These are phyloP conservation scores for Falco peregrinus DNA, from an alignment of 2,797 vertebrate species.

Conservation along the genomic window DNA sequence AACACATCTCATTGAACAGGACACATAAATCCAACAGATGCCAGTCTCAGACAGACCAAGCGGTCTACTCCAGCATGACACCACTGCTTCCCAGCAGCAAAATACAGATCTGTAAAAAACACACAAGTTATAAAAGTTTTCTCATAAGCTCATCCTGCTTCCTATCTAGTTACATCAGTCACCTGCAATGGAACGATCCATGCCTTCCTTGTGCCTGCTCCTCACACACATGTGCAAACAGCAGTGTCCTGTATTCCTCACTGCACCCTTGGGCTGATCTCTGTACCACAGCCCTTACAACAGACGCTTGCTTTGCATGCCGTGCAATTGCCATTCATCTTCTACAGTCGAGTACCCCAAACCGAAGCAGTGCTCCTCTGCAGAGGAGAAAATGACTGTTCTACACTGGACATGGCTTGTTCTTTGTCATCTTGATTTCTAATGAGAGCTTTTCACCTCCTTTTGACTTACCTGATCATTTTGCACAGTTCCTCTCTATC, in stretches of 20 bases:
- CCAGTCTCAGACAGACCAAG: not conserved
- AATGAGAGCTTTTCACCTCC: not conserved
- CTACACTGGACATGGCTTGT: not conserved
- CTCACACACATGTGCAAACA: not conserved
- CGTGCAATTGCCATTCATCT: not conserved
- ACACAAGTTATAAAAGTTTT: not conserved
- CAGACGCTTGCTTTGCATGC: rapidly evolving
- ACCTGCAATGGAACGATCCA: not conserved
- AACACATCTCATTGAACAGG: not conserved
- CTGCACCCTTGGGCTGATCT: rapidly evolving
- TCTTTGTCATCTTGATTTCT: not conserved
- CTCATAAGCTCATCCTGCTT: not conserved
- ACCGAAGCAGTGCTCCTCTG: not conserved
- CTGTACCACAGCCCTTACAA: rapidly evolving
- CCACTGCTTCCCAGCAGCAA: not conserved
- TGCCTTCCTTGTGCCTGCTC: not conserved
- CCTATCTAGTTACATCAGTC: not conserved
- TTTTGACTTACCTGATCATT: not conserved
- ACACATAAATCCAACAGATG: not conserved
- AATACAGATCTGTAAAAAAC: not conserved
- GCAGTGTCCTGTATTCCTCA: not conserved
- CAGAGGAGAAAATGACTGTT: not conserved
- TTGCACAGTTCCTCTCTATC: not conserved
- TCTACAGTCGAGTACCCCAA: rapidly evolving
- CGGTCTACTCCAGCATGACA: rapidly evolving